Evolutionary conservation across 2,113 vertebrate species (phyloP).

Genomic region (Candoia aspera): DNA sequence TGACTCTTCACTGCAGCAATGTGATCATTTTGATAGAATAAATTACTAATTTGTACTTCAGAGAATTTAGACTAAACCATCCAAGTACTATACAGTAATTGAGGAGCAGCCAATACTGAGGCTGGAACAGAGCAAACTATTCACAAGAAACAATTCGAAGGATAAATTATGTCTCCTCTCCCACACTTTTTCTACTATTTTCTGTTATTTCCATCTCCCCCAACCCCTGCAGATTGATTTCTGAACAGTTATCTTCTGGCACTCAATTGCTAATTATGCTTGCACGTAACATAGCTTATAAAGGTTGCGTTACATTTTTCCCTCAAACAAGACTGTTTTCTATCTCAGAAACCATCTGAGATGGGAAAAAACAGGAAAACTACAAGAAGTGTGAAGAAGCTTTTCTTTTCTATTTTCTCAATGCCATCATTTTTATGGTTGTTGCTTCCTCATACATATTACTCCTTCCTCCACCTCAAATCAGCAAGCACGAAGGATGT

Average conservation of each 20-base stretch:
- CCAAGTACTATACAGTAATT: slow-evolving; percentile 33
- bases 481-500: background rate
- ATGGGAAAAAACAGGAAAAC: background rate
- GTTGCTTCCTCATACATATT: background rate
- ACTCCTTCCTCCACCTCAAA: background rate
- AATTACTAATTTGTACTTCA: slow-evolving; percentile 25
- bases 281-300: slow-evolving; percentile 10
- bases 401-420: background rate
- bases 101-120: background rate
- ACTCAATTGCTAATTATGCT: slow-evolving; percentile 35
- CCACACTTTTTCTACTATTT: slow-evolving; percentile 21
- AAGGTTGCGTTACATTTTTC: slow-evolving; percentile 28
- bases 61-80: slow-evolving; percentile 17
- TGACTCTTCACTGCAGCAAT: background rate
- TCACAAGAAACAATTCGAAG: slow-evolving; percentile 23
- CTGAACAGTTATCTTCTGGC: slow-evolving; percentile 43
- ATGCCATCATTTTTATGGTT: background rate
- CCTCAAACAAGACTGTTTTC: slow-evolving; percentile 23
- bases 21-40: background rate
- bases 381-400: slow-evolving; percentile 4
- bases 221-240: slow-evolving; percentile 43
- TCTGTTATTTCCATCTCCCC: slow-evolving; percentile 40
- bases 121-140: slow-evolving; percentile 28
- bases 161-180: slow-evolving; percentile 41
- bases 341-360: slow-evolving; percentile 19